A percentile compares a stretch with the other conserved stretches of the same genome.
Conservation (phyloP, 2,797 vertebrate species). For the Rhinophrynus dorsalis region DNA sequence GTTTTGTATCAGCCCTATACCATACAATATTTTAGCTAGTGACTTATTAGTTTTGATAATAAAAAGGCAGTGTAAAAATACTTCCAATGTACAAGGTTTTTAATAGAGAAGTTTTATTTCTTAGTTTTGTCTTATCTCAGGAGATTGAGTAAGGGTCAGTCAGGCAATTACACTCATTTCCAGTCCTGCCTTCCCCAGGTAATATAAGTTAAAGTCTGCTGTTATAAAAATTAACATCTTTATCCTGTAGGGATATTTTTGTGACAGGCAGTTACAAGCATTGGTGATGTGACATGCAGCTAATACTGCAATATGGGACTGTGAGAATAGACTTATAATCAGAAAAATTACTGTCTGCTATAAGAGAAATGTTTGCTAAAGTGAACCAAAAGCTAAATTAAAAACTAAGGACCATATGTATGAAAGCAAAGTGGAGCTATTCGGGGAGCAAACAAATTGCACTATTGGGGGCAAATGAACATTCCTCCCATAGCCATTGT, state of each 20-base stretch:
- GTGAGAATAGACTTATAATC: neutral
- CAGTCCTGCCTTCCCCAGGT: neutral
- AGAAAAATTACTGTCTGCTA: no score
- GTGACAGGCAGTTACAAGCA: neutral
- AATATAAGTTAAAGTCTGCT: neutral
- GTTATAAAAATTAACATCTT: neutral
- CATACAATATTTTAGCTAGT: no score
- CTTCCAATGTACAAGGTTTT: neutral
- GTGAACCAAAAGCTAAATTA: no score
- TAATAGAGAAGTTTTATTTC: slow-evolving; percentile 15
- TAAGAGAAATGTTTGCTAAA: no score
- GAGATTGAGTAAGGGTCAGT: neutral
- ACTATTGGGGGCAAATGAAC: no score
- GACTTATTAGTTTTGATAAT: no score
- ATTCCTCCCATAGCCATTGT: no score
- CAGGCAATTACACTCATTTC: slow-evolving; percentile 3
- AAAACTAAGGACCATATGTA: no score
- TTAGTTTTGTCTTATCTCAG: neutral
- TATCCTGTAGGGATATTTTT: neutral
- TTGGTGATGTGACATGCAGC: neutral
- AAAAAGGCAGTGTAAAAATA: no score
- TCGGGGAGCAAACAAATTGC: no score
- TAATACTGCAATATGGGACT: neutral
- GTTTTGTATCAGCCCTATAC: no score
- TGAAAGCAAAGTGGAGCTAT: no score